Percentiles rank a stretch among this genome's conserved stretches.
phyloP scores from a whole-genome alignment of 2,113 vertebrate genomes.

The Calidris pygmaea region DNA sequence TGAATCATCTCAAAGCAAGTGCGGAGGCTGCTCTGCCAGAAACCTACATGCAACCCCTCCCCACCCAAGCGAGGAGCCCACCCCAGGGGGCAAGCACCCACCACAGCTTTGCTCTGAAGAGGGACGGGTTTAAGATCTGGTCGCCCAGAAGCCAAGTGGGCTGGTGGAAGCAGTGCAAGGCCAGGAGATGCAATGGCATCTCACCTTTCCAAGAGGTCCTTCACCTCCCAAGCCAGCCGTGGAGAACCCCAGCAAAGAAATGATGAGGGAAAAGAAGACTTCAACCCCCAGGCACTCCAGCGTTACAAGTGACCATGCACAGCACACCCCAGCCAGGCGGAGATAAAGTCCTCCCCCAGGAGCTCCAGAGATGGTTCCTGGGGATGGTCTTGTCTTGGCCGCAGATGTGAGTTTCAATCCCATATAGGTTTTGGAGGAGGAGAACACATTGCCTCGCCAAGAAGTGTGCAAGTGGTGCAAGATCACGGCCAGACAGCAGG shows the following conservation, averaged over 20 bases:
- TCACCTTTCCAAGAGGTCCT: background rate
- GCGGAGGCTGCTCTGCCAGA: background rate
- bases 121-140: background rate
- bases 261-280: background rate
- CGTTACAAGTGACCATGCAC: rapidly evolving
- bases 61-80: background rate
- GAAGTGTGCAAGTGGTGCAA: background rate
- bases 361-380: background rate
- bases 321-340: background rate
- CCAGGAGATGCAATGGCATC: background rate
- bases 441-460: rapidly evolving
- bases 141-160: background rate
- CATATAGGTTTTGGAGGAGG: background rate
- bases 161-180: background rate
- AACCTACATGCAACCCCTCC: rapidly evolving
- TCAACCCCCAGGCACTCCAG: rapidly evolving
- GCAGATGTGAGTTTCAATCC: background rate
- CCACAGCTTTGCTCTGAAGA: background rate
- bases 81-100: rapidly evolving
- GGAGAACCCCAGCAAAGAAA: background rate
- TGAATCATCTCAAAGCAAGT: background rate
- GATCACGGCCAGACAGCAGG: background rate
- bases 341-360: background rate
- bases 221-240: background rate
- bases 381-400: background rate